Evolutionary conservation across 2,797 vertebrate species (phyloP).

Genomic region (Melanotaenia trifasciata): DNA sequence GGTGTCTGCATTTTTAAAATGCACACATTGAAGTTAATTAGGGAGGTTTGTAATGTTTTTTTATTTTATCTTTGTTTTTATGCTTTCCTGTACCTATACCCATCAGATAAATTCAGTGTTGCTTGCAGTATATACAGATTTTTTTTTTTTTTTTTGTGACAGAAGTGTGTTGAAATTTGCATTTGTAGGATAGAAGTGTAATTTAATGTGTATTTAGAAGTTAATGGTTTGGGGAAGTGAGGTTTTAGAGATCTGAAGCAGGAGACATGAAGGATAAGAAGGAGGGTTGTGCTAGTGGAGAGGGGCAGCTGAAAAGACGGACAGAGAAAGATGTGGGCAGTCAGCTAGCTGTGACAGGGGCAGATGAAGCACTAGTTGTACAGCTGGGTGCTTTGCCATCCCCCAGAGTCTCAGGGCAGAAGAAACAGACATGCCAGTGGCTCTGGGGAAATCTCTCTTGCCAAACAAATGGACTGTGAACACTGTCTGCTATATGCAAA

Average conservation of each 20-base stretch:
- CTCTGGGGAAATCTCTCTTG: constrained; percentile 70
- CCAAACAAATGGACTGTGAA: constrained; percentile 74
- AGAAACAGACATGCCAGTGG: constrained; percentile 45
- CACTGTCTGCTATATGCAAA: constrained; percentile 72
- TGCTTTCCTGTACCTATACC: too few relatives aligned
- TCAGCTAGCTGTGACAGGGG: constrained; percentile 56
- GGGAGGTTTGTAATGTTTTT: background rate
- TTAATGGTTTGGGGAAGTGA: constrained; percentile 35
- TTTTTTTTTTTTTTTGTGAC: constrained; percentile 1
- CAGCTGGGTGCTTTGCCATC: constrained; percentile 60
- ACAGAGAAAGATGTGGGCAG: constrained; percentile 58
- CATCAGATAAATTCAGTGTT: too few relatives aligned
- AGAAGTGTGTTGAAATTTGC: constrained; percentile 29
- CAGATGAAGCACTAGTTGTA: constrained; percentile 61
- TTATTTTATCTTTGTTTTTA: too few relatives aligned
- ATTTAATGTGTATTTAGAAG: constrained; percentile 36
- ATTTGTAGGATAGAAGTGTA: background rate
- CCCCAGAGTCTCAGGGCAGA: constrained; percentile 54
- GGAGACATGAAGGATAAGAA: constrained; percentile 10
- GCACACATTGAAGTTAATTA: background rate
- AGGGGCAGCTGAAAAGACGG: constrained; percentile 19
- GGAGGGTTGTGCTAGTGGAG: constrained; percentile 12
- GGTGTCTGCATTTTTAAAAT: background rate
- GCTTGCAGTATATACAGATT: too few relatives aligned
- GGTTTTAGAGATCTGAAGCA: constrained; percentile 36